phyloP scores from a whole-genome alignment of 2,797 vertebrate species.

The Scyliorhinus canicula region DNA sequence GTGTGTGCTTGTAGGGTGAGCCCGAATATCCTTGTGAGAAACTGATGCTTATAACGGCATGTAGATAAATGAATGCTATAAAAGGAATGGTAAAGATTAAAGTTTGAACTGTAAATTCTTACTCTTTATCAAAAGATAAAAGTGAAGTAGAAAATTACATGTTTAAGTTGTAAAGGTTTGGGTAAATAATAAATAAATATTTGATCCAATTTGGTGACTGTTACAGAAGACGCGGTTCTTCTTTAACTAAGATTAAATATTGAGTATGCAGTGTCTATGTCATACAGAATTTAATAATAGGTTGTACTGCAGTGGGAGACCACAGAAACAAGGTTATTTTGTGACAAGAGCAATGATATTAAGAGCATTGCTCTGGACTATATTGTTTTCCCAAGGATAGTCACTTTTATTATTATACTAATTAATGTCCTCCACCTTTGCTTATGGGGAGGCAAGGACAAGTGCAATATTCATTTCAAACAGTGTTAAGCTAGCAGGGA shows the following conservation, averaged over 20 bases:
- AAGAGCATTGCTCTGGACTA: background rate
- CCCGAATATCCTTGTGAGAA: background rate
- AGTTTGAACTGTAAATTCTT: background rate
- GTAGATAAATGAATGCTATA: background rate
- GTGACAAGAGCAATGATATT: background rate
- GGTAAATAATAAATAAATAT: background rate
- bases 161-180: background rate
- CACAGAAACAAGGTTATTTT: conserved; percentile 4
- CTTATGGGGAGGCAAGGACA: background rate
- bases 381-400: background rate
- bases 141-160: background rate
- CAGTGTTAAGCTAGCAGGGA: background rate
- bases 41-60: background rate
- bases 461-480: background rate
- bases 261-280: background rate
- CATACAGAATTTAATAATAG: background rate
- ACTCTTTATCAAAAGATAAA: background rate
- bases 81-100: background rate
- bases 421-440: background rate
- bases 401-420: background rate
- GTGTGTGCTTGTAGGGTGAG: no score
- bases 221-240: background rate
- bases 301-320: background rate
- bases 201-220: background rate
- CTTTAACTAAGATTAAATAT: background rate